Base-by-base conservation (phyloP, 1,140 invertebrate species). In the Lucilia cuprina region DNA sequence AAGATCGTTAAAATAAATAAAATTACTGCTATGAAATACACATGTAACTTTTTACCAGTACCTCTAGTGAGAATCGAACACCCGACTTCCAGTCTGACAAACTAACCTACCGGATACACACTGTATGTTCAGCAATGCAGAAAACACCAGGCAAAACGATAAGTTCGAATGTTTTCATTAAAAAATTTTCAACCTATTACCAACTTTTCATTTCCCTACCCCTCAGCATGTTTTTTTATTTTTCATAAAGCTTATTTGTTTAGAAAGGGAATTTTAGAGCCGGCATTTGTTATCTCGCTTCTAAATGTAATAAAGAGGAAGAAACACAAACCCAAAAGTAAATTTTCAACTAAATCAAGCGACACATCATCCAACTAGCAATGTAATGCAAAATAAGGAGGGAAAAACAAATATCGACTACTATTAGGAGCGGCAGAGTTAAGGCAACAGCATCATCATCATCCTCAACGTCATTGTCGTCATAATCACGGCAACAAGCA, bases 121-220 rank as follows among this genome's bases (percentile, higher is more conserved):
- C n/a, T n/a, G n/a, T n/a, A n/a, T 70, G 65, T 70, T 70, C 19
- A 70, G 65, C 21, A 70, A 70, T 70, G n/a, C 65, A 70, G 21
- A 70, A 19, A 17, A 55, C 55, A 60, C 3, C n/a, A 13, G 35
- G 65, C 65, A 21, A 70, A 70, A 60, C n/a, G 65, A 70, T 5
- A 7, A 70, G 65, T 70, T 70, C n/a, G n/a, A 70, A 70, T 70
- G 65, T 70, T 70, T 70, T 70, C 65, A 70, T 70, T 70, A 70
- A 70, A 19, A n/a, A 21, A 21, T 70, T 55, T 21, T n/a, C n/a
- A n/a, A n/a, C n/a, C n/a, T n/a, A n/a, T n/a, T n/a, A n/a, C n/a
- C n/a, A n/a, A n/a, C n/a, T n/a, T n/a, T n/a, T n/a, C n/a, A n/a
- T n/a, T n/a, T n/a, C n/a, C n/a, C n/a, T n/a, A n/a, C n/a, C 55